These are phyloP conservation scores for Flexamia atlantica DNA, from an alignment of 2,888 invertebrate species.

Conservation along the genomic window DNA sequence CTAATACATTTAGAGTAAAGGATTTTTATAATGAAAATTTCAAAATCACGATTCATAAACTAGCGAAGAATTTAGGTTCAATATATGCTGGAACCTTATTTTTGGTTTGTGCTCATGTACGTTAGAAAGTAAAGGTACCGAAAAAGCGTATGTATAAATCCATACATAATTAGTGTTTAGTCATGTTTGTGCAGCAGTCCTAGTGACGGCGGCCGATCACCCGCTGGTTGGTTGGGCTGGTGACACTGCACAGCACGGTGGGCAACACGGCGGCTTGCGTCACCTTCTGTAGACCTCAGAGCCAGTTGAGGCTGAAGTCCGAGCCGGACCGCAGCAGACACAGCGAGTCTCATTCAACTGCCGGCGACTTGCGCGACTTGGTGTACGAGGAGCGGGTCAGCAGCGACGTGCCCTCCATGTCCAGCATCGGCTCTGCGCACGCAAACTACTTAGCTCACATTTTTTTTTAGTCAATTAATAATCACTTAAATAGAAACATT, in stretches of 20 bases:
- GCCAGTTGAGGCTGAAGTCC: constrained; percentile 68
- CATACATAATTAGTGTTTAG: too few relatives aligned
- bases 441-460: too few relatives aligned
- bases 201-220: constrained; percentile 24
- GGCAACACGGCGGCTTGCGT: constrained; percentile 60
- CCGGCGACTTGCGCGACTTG: constrained; percentile 67
- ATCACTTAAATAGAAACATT: too few relatives aligned
- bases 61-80: too few relatives aligned
- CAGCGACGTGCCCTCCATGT: constrained; percentile 64
- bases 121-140: too few relatives aligned
- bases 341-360: constrained; percentile 69
- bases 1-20: too few relatives aligned
- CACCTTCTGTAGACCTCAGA: constrained; percentile 65
- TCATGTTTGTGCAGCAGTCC: not conserved
- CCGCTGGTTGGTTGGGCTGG: constrained; percentile 39
- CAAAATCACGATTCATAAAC: too few relatives aligned
- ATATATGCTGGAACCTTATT: too few relatives aligned
- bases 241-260: constrained; percentile 56
- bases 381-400: constrained; percentile 66
- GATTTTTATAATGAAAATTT: too few relatives aligned
- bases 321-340: constrained; percentile 67
- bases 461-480: too few relatives aligned
- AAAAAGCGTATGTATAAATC: too few relatives aligned
- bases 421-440: constrained; percentile 64
- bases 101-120: too few relatives aligned